These are phyloP conservation scores for Cerastis rubricosa DNA, from an alignment of 2,888 invertebrate species.

Conservation along the genomic window DNA sequence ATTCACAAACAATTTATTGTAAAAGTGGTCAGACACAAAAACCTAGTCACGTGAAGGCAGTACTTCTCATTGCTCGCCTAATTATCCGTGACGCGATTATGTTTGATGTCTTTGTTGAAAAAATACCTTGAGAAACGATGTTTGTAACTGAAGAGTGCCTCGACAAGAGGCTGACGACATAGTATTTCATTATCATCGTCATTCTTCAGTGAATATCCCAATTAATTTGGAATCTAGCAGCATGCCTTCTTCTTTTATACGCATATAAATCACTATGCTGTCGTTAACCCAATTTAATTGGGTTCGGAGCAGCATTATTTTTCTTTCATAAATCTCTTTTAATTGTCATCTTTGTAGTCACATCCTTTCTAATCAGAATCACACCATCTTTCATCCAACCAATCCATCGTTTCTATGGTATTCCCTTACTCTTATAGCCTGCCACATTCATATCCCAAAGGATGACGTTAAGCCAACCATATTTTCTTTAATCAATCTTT, in stretches of 20 bases:
- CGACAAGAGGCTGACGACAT: not conserved
- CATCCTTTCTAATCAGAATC: rapidly evolving
- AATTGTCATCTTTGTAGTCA: no score
- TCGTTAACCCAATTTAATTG: not conserved
- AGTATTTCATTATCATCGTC: not conserved
- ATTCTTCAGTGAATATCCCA: not conserved
- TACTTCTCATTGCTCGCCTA: slow-evolving; percentile 26
- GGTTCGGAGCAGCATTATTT: not conserved
- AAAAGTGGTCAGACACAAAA: slow-evolving; percentile 21
- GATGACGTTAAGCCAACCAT: not conserved
- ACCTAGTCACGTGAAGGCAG: slow-evolving; percentile 36
- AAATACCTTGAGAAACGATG: slow-evolving; percentile 1
- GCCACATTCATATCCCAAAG: not conserved
- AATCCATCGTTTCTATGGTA: not conserved
- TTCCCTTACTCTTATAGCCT: not conserved
- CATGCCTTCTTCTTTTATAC: not conserved
- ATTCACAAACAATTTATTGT: slow-evolving; percentile 20
- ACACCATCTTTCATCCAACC: not conserved
- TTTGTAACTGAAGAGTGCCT: not conserved
- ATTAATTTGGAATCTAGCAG: not conserved
- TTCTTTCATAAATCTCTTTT: not conserved
- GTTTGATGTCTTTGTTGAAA: not conserved
- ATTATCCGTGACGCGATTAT: slow-evolving; percentile 43
- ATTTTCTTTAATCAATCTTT: slow-evolving; percentile 1
- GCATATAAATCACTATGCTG: not conserved